phyloP scores from a whole-genome alignment of 2,888 invertebrate species.

The Nephrocerus scutellatus region DNA sequence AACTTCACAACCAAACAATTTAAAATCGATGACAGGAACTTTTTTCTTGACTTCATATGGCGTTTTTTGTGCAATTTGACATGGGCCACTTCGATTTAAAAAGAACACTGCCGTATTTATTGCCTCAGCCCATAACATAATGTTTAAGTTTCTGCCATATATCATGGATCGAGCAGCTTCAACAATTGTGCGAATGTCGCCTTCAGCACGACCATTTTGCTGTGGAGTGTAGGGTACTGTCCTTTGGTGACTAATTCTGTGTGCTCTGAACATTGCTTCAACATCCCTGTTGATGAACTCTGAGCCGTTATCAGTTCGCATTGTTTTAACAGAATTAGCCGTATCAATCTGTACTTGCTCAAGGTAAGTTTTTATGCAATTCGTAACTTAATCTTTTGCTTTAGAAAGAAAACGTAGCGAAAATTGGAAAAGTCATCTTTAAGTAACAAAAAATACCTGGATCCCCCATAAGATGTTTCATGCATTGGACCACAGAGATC shows the following conservation, averaged over 20 bases:
- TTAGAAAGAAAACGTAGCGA: slow-evolving; percentile 2
- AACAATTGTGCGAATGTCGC: slow-evolving; percentile 35
- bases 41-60: slow-evolving; percentile 20
- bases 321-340: slow-evolving; percentile 13
- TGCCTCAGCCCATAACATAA: slow-evolving; percentile 40
- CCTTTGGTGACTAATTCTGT: too few species aligned
- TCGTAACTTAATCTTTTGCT: slow-evolving; percentile 1
- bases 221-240: slow-evolving; percentile 34
- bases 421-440: slow-evolving; percentile 18
- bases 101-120: slow-evolving; percentile 35
- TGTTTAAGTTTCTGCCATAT: slow-evolving; percentile 20
- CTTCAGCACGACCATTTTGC: slow-evolving; percentile 36
- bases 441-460: too few species aligned
- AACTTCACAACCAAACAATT: slow-evolving; percentile 12
- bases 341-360: slow-evolving; percentile 19
- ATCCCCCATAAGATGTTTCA: too few species aligned
- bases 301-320: slow-evolving; percentile 27
- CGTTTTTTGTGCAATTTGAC: slow-evolving; percentile 20
- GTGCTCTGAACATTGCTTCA: slow-evolving; percentile 19
- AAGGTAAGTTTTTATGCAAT: slow-evolving; percentile 5
- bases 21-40: slow-evolving; percentile 5
- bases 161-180: slow-evolving; percentile 29
- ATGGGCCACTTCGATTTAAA: slow-evolving; percentile 31
- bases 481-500: too few species aligned
- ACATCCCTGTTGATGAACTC: slow-evolving; percentile 26